A percentile compares a stretch with the other conserved stretches of the same genome.
Conservation (phyloP, 2,888 invertebrate species). For the Drosophila niveifrons region DNA sequence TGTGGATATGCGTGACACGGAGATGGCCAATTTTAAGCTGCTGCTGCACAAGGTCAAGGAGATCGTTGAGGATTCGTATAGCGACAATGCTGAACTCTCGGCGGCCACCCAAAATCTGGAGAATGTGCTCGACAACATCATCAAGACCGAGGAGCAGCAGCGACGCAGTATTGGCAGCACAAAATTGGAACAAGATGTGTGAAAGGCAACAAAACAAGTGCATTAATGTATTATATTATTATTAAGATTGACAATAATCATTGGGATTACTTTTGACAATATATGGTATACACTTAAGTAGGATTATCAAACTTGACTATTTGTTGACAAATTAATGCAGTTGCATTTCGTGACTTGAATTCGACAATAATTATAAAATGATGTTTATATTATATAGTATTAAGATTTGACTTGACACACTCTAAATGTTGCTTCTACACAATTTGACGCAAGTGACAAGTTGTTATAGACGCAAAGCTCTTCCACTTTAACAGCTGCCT, state of each 20-base stretch:
- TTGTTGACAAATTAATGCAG: too few species aligned
- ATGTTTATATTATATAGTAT: background rate
- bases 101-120: constrained; percentile 85
- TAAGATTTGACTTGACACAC: background rate
- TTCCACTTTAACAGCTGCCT: background rate
- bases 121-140: constrained; percentile 84
- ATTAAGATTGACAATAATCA: too few species aligned
- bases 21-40: constrained; percentile 84
- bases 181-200: background rate
- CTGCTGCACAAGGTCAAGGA: constrained; percentile 84
- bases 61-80: constrained; percentile 85
- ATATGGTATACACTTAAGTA: too few species aligned
- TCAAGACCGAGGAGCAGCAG: constrained; percentile 82
- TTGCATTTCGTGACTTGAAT: background rate
- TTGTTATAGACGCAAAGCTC: constrained; percentile 27
- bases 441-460: constrained; percentile 30
- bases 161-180: constrained; percentile 65
- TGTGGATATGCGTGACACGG: constrained; percentile 77
- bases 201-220: constrained; percentile 23
- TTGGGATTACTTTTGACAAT: too few species aligned
- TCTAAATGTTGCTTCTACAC: constrained; percentile 21
- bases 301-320: too few species aligned
- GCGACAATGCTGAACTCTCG: constrained; percentile 84
- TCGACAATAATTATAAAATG: background rate
- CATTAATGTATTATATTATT: constrained; percentile 3